Evolutionary conservation across 2,113 vertebrate genomes (phyloP).

Genomic region (Microcebus lehilahytsara): DNA sequence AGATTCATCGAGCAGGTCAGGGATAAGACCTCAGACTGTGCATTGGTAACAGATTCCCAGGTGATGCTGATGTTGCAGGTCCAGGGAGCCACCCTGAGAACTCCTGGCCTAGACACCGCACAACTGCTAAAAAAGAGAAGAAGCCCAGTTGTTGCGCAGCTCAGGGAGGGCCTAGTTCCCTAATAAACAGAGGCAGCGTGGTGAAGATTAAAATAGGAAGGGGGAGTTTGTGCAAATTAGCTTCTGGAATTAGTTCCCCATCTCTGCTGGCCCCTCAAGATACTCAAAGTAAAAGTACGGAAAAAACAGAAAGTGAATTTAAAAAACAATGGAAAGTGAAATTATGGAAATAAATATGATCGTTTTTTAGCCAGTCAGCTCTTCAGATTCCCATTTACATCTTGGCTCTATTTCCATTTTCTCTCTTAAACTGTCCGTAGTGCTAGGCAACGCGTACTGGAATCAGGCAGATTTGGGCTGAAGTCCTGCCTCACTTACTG

Average conservation of each 20-base stretch:
- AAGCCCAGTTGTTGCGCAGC: not conserved
- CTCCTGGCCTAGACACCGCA: not conserved
- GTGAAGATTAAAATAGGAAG: not conserved
- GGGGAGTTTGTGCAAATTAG: not conserved
- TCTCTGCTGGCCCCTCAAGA: not conserved
- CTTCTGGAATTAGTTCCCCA: not conserved
- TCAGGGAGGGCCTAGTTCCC: not conserved
- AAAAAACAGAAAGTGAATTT: constrained; percentile 17
- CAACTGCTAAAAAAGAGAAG: not conserved
- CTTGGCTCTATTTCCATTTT: not conserved
- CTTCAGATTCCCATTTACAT: not conserved
- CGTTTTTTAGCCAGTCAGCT: not conserved
- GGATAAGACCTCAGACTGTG: not conserved
- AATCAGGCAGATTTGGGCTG: not conserved
- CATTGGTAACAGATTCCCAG: not conserved
- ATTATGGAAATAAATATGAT: not conserved
- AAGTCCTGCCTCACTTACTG: not conserved
- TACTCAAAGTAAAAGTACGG: not conserved
- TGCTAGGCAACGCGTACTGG: not conserved
- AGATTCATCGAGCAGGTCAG: not conserved
- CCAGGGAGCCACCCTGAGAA: not conserved
- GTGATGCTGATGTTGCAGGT: not conserved
- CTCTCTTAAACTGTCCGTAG: not conserved
- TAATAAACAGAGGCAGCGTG: not conserved
- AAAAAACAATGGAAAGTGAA: constrained; percentile 33